These are phyloP conservation scores for Xanthostigma xanthostigma DNA, from an alignment of 2,888 invertebrate species.

Conservation along the genomic window DNA sequence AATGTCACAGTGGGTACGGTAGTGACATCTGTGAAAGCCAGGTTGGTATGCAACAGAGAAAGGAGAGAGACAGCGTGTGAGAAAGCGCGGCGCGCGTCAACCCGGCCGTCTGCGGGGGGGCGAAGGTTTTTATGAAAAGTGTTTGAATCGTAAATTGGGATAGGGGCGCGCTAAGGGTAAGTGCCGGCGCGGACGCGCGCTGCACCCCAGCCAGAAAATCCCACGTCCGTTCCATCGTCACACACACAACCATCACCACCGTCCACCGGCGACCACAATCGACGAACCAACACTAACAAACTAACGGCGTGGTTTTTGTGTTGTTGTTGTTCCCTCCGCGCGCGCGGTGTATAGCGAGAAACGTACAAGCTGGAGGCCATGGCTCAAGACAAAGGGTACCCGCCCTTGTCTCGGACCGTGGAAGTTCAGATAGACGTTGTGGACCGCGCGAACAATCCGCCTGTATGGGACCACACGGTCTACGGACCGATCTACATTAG, in stretches of 20 bases:
- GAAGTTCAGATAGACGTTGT: constrained; percentile 98
- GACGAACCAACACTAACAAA: constrained; percentile 32
- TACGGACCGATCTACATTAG: constrained; percentile 95
- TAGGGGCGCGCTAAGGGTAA: constrained; percentile 21
- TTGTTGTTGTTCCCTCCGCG: constrained; percentile 42
- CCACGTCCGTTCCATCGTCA: constrained; percentile 19
- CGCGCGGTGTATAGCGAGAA: constrained; percentile 65
- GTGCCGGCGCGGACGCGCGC: constrained; percentile 12
- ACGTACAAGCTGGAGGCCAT: constrained; percentile 96
- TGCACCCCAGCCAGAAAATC: constrained; percentile 6
- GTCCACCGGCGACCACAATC: neutral
- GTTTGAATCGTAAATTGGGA: constrained; percentile 12
- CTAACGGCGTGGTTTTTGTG: constrained; percentile 48
- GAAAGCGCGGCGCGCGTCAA: constrained; percentile 30
- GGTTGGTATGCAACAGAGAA: constrained; percentile 58
- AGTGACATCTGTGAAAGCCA: constrained; percentile 96
- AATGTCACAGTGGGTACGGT: constrained; percentile 98
- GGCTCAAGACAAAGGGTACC: constrained; percentile 95
- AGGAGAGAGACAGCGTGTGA: constrained; percentile 15
- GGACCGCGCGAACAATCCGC: constrained; percentile 95
- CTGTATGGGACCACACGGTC: constrained; percentile 91
- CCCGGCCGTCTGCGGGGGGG: constrained; percentile 24
- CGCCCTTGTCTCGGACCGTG: constrained; percentile 89
- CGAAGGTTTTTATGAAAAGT: constrained; percentile 17
- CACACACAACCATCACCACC: neutral